A percentile compares a stretch with the other conserved stretches of the same genome.
These are phyloP conservation scores for Rhagoletis zephyria DNA, from an alignment of 1,140 invertebrate species.

Conservation along the genomic window DNA sequence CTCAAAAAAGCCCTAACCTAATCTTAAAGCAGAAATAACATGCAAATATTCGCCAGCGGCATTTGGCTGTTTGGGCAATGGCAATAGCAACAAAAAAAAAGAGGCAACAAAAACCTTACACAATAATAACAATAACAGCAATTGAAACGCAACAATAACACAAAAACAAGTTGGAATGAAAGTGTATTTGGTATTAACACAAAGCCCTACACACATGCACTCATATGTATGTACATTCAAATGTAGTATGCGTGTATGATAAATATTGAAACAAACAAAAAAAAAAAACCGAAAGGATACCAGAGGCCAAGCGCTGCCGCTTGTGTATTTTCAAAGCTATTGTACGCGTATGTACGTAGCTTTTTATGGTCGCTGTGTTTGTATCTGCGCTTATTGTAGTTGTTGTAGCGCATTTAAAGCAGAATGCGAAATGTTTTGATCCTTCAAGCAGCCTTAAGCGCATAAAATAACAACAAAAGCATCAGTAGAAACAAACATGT, in stretches of 20 bases:
- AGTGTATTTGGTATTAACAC: constrained; percentile 1
- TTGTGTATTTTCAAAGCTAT: too few relatives aligned
- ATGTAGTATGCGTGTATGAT: not conserved
- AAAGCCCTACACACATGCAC: not conserved
- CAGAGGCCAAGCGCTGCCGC: not conserved
- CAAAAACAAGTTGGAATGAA: not conserved
- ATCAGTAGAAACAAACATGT: not conserved
- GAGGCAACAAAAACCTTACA: not conserved
- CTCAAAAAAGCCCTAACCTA: not conserved
- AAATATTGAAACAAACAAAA: too few relatives aligned
- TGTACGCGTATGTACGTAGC: too few relatives aligned
- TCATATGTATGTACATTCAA: not conserved
- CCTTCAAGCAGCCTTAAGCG: not conserved
- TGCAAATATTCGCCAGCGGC: constrained; percentile 39
- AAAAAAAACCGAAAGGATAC: not conserved
- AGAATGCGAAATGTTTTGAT: not conserved
- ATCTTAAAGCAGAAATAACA: constrained; percentile 42
- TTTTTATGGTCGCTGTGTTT: not conserved
- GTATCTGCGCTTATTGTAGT: constrained; percentile 1
- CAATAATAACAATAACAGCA: constrained; percentile 36
- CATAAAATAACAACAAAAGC: not conserved
- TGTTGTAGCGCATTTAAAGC: not conserved
- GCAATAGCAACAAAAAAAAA: not conserved
- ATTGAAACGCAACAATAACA: constrained; percentile 42
- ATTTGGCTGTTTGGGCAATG: not conserved